Evolutionary conservation across 1,140 invertebrate genomes (phyloP), one percentile per base, ranked within the genome.

Genomic region (Temnothorax curvispinosus): DNA sequence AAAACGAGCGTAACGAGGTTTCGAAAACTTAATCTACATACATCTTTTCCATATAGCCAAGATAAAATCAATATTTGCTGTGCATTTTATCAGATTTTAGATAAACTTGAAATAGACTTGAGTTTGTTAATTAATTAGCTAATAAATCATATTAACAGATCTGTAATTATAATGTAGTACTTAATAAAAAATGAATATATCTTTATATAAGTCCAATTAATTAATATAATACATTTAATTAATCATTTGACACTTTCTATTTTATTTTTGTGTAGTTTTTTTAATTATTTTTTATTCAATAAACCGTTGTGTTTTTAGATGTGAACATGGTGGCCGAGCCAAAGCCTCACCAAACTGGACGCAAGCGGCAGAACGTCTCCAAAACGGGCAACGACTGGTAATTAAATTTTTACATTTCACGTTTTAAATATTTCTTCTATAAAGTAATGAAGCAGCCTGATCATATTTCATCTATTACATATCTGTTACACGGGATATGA

Each of bases 321-420:
- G 97, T 97, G 44, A 98, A 98, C 95, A 97, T 98, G 97, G 97
- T 98, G 56, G 97, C 97, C 27, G 97, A 98, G 93, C 97, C 97
- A 44, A 98, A 98, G 94, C 97, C 97, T 65, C 97, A 98, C 94
- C 97, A 98, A 95, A 97, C 97, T 72, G 97, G 97, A 87, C 96
- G 97, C 88, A 98, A 98, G 93, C 95, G 97, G 85, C 97, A 97
- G 94, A 98, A 98, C 94, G 96, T 97, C 85, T 96, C 97, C 87
- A 98, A 98, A 96, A 97, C 97, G 58, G 97, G 97, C 93, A 97
- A 97, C 94, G 97, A 98, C 93, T 98, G 97, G 97, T 98, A 94
- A 97, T 97, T 77, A 50, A 84, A 38, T 78, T 64, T 78, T 65
- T 72, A 71, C 50, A 62, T 96, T 91, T 89, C 85, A 52, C 0